These are phyloP conservation scores for Caerostris extrusa DNA, from an alignment of 1,140 invertebrate genomes.

Conservation along the genomic window DNA sequence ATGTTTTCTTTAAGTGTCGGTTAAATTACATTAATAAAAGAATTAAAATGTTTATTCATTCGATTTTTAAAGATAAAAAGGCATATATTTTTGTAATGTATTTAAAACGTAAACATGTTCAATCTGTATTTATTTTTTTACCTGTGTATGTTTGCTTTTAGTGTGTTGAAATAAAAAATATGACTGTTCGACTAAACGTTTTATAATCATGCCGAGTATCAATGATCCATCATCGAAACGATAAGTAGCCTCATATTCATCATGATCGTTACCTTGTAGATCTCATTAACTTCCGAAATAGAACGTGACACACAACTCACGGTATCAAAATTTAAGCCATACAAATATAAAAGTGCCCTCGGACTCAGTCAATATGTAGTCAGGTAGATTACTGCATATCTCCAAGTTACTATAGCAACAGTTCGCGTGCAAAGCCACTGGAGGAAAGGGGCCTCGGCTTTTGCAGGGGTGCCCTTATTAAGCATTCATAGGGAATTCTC, in stretches of 20 bases:
- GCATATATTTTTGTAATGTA: too few species aligned
- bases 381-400: constrained; percentile 67
- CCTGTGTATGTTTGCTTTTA: neutral
- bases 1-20: too few species aligned
- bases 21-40: too few species aligned
- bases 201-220: neutral
- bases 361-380: constrained; percentile 70
- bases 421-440: constrained; percentile 45
- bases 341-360: constrained; percentile 56
- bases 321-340: constrained; percentile 41
- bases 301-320: constrained; percentile 56
- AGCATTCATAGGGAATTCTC: constrained; percentile 67
- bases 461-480: constrained; percentile 59
- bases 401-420: constrained; percentile 51
- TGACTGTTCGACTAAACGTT: neutral
- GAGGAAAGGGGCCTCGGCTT: constrained; percentile 40
- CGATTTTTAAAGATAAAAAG: too few species aligned
- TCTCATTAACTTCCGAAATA: constrained; percentile 65
- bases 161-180: too few species aligned
- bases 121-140: neutral
- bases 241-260: constrained; percentile 26
- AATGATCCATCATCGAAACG: constrained; percentile 30
- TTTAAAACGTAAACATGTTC: too few species aligned
- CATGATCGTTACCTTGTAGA: constrained; percentile 34
- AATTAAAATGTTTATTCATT: too few species aligned